Evolutionary conservation across 2,888 invertebrate genomes (phyloP).

Genomic region (Acleris cristana): DNA sequence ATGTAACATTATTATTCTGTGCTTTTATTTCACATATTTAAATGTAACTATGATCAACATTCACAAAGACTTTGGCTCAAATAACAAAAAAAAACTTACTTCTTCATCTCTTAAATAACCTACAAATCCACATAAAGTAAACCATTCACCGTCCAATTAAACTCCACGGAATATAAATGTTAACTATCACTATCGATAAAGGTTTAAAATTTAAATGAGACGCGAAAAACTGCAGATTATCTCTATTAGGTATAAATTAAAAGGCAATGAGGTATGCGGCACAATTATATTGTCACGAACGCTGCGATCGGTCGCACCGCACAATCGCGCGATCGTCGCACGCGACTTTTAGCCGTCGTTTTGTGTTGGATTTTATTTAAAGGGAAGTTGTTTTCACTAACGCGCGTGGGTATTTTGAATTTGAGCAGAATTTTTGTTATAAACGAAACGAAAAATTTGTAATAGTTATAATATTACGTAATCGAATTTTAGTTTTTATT

Average conservation of each 20-base stretch:
- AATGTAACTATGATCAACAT: no score
- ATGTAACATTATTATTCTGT: no score
- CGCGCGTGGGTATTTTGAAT: no score
- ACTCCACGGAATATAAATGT: constrained; percentile 25
- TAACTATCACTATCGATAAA: constrained; percentile 31
- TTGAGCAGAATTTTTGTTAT: no score
- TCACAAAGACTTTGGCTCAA: no score
- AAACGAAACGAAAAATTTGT: no score
- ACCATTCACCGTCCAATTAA: constrained; percentile 6
- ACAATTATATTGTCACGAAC: constrained; percentile 67
- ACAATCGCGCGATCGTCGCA: constrained; percentile 47
- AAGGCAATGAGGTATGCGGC: constrained; percentile 43
- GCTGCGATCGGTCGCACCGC: constrained; percentile 47
- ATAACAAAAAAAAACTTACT: no score
- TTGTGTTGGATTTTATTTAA: constrained; percentile 44
- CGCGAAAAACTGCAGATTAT: constrained; percentile 43
- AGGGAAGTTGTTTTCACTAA: no score
- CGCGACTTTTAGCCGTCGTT: constrained; percentile 46
- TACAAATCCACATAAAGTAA: not conserved
- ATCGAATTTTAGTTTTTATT: no score
- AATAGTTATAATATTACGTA: no score
- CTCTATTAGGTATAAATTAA: constrained; percentile 44
- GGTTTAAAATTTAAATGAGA: constrained; percentile 44
- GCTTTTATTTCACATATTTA: no score
- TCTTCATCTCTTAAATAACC: not conserved